Evolutionary conservation across 2,888 invertebrate genomes (phyloP).

Genomic region (Trimorus sp.): DNA sequence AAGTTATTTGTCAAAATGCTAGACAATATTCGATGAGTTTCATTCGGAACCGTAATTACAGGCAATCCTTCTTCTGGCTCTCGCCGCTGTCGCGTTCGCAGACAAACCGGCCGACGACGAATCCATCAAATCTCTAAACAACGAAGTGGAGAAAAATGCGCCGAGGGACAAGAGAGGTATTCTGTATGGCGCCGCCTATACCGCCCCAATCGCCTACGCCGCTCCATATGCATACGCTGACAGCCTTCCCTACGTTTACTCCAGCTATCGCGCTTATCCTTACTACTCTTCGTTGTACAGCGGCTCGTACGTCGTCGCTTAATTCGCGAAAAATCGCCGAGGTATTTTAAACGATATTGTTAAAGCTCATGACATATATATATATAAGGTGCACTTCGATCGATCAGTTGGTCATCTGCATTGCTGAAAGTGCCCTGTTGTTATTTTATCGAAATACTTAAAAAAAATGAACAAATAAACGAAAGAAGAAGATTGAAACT

Average conservation of each 20-base stretch:
- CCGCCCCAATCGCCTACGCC: constrained; percentile 70
- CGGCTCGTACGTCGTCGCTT: constrained; percentile 70
- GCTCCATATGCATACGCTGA: constrained; percentile 72
- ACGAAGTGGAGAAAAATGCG: constrained; percentile 48
- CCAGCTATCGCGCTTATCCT: constrained; percentile 70
- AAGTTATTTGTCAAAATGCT: too few relatives aligned
- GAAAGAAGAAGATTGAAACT: too few relatives aligned
- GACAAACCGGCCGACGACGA: constrained; percentile 64
- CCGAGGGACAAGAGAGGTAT: constrained; percentile 74
- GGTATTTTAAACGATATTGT: constrained; percentile 25
- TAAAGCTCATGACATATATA: constrained; percentile 21
- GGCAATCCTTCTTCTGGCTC: constrained; percentile 73
- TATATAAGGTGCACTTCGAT: constrained; percentile 9
- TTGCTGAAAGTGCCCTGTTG: too few relatives aligned
- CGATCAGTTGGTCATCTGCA: too few relatives aligned
- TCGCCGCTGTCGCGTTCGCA: constrained; percentile 72
- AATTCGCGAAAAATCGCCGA: constrained; percentile 33
- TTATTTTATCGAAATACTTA: too few relatives aligned
- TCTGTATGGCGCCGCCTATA: constrained; percentile 67
- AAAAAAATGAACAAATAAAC: too few relatives aligned
- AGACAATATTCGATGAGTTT: background rate
- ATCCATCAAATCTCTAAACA: constrained; percentile 58
- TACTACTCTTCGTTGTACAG: constrained; percentile 71
- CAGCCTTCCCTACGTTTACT: constrained; percentile 70
- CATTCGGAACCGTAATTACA: constrained; percentile 53